Percentiles rank a stretch among this genome's conserved stretches.
Evolutionary conservation across 2,888 invertebrate species (phyloP).

Genomic region (Caenorhabditis plicata): DNA sequence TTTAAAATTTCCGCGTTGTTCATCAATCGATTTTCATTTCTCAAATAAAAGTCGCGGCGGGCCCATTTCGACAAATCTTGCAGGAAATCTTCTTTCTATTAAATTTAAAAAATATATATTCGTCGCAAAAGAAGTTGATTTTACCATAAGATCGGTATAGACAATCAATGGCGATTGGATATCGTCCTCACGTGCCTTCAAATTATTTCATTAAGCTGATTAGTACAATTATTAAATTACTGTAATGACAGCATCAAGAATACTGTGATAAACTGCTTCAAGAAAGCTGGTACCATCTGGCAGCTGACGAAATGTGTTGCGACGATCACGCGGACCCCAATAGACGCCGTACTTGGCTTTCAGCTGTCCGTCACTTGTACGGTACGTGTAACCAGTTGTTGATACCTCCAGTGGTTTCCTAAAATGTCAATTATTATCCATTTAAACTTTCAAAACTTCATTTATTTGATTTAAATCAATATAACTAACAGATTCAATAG

Average conservation of each 20-base stretch:
- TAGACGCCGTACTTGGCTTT: conserved; percentile 26
- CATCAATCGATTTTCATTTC: conserved; percentile 5
- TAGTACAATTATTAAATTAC: background rate
- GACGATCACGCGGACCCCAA: conserved; percentile 28
- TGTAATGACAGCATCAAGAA: conserved; percentile 15
- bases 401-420: conserved; percentile 13
- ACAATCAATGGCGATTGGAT: conserved; percentile 12
- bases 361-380: conserved; percentile 8
- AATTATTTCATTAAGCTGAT: background rate
- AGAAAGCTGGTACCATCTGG: conserved; percentile 8
- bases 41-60: conserved; percentile 25
- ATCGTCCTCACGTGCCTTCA: conserved; percentile 20
- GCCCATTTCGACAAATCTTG: conserved; percentile 12
- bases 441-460: too few relatives aligned
- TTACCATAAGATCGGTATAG: conserved; percentile 16
- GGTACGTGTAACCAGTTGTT: conserved; percentile 24
- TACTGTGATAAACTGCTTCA: conserved; percentile 18
- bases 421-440: too few relatives aligned
- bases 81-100: conserved; percentile 5
- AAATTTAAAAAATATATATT: background rate
- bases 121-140: too few relatives aligned
- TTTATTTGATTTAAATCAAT: too few relatives aligned
- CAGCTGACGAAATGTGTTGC: conserved; percentile 22
- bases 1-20: conserved; percentile 15
- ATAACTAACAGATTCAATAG: too few relatives aligned